A percentile compares a stretch with the other conserved stretches of the same genome.
Evolutionary conservation across 1,140 invertebrate species (phyloP).

Genomic region (Idris sp.): DNA sequence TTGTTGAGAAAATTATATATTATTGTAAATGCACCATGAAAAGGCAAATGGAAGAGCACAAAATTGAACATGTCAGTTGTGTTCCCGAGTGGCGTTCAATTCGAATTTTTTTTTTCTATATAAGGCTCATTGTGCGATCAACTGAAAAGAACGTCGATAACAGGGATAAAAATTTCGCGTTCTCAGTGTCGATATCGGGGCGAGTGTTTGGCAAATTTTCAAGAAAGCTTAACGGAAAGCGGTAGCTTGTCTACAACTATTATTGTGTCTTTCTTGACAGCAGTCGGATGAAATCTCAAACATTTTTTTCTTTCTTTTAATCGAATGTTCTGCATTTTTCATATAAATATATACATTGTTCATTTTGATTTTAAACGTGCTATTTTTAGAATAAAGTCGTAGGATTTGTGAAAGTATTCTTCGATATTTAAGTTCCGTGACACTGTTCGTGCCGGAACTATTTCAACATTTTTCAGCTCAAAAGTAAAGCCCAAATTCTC

Average conservation of each 20-base stretch:
- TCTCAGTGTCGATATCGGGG: slow-evolving; percentile 26
- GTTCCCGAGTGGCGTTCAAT: slow-evolving; percentile 19
- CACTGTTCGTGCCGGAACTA: slow-evolving; percentile 10
- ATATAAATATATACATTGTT: slow-evolving; percentile 17
- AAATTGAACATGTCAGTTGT: slow-evolving; percentile 32
- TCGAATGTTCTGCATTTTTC: slow-evolving; percentile 28
- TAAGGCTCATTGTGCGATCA: slow-evolving; percentile 44
- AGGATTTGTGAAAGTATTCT: slow-evolving; percentile 16
- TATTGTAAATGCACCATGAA: background rate
- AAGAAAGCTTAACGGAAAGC: slow-evolving; percentile 52
- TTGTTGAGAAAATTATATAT: too few relatives aligned
- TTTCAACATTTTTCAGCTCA: slow-evolving; percentile 13
- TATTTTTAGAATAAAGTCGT: slow-evolving; percentile 25
- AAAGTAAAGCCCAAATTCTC: slow-evolving; percentile 7
- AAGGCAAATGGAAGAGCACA: background rate
- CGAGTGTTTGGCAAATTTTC: slow-evolving; percentile 59
- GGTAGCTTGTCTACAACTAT: slow-evolving; percentile 49
- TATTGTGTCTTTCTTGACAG: slow-evolving; percentile 52
- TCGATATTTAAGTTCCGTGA: slow-evolving; percentile 24
- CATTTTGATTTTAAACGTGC: slow-evolving; percentile 18
- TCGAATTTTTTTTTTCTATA: slow-evolving; percentile 36
- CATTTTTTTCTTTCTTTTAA: slow-evolving; percentile 35
- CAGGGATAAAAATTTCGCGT: slow-evolving; percentile 47
- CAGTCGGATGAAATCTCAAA: slow-evolving; percentile 34
- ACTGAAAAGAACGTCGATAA: slow-evolving; percentile 53